These are phyloP conservation scores for Tetragonula clypearis DNA, from an alignment of 1,140 invertebrate species.

Conservation along the genomic window DNA sequence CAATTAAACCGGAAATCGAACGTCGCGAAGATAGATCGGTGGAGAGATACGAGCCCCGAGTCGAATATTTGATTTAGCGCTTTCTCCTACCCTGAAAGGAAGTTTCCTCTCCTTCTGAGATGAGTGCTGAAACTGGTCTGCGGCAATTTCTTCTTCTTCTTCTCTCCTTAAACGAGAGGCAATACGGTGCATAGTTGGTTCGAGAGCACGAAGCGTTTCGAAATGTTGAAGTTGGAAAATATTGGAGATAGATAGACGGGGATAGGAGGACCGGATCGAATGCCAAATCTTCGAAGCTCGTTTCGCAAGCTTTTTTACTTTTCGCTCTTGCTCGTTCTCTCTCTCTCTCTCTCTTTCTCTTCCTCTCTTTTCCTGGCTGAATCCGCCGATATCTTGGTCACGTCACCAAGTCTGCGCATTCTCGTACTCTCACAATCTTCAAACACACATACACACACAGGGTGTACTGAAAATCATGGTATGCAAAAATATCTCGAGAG, in stretches of 20 bases:
- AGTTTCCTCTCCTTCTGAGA: slow-evolving; percentile 1
- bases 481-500: too few species aligned
- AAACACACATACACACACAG: too few species aligned
- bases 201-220: slow-evolving; percentile 18
- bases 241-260: neutral
- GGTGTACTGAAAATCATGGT: too few species aligned
- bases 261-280: slow-evolving; percentile 43
- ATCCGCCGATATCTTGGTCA: neutral
- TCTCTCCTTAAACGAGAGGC: slow-evolving; percentile 19
- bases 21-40: too few species aligned
- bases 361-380: neutral
- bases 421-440: neutral
- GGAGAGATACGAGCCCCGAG: too few species aligned
- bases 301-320: slow-evolving; percentile 47
- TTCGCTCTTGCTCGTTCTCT: slow-evolving; percentile 20
- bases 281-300: slow-evolving; percentile 59
- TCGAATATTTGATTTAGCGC: slow-evolving; percentile 10
- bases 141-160: slow-evolving; percentile 9
- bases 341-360: neutral
- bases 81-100: neutral
- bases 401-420: neutral
- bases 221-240: slow-evolving; percentile 36
- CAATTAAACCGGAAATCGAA: too few species aligned
- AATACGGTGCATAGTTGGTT: slow-evolving; percentile 33
- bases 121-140: neutral